Evolutionary conservation across 2,113 vertebrate species (phyloP).

Genomic region (Thomomys bottae): DNA sequence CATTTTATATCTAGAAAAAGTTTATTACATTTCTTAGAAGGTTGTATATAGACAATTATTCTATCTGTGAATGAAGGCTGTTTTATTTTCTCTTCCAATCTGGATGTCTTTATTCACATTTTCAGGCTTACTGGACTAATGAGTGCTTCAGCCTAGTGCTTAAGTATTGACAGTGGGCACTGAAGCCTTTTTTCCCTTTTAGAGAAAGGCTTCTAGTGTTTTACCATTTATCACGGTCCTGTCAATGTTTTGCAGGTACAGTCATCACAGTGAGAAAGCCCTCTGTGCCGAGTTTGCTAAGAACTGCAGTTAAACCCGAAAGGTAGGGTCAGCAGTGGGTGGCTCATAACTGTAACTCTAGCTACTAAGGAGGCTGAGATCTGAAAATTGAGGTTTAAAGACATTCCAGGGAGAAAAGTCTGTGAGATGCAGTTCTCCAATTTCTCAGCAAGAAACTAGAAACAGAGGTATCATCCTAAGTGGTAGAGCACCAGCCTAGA

Average conservation of each 20-base stretch:
- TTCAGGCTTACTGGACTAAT: not conserved
- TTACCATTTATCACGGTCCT: not conserved
- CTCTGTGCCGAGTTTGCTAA: not conserved
- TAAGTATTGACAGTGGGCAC: not conserved
- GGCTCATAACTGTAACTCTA: no score
- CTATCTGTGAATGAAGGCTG: slow-evolving; percentile 15
- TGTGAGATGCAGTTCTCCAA: no score
- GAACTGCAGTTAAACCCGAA: slow-evolving; percentile 1
- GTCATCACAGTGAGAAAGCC: not conserved
- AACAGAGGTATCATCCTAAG: no score
- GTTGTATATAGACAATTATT: not conserved
- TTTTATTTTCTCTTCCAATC: not conserved
- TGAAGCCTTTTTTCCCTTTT: not conserved
- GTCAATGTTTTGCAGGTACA: not conserved
- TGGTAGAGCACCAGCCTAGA: no score
- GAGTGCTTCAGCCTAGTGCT: not conserved
- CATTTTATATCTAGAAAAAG: not conserved
- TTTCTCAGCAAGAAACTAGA: no score
- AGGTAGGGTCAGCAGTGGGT: no score
- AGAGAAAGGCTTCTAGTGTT: not conserved
- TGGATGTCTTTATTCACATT: not conserved
- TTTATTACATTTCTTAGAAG: not conserved
- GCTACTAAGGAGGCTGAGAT: no score
- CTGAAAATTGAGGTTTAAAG: no score
- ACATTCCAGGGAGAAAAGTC: no score